A percentile compares a stretch with the other conserved stretches of the same genome.
Evolutionary conservation across 2,888 invertebrate species (phyloP).

Genomic region (Lottia scabra): DNA sequence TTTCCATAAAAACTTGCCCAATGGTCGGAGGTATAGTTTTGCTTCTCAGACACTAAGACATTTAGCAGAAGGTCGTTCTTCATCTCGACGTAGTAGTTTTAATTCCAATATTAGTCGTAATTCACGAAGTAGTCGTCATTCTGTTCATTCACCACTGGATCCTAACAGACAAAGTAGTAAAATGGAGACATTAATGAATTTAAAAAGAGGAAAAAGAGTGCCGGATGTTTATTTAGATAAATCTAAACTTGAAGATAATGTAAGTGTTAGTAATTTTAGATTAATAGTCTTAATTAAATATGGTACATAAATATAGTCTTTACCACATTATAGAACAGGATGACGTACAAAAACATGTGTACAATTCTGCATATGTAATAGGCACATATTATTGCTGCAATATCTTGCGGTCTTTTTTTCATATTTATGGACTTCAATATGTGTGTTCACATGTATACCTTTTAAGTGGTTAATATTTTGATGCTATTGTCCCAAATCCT

Average conservation of each 20-base stretch:
- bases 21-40: conserved; percentile 86
- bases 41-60: conserved; percentile 87
- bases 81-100: conserved; percentile 50
- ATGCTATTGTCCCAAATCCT: too few relatives aligned
- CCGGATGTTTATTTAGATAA: conserved; percentile 68
- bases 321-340: too few relatives aligned
- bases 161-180: conserved; percentile 45
- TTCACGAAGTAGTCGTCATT: conserved; percentile 72
- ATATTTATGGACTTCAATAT: too few relatives aligned
- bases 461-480: too few relatives aligned
- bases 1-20: conserved; percentile 75
- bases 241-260: conserved; percentile 60
- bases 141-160: conserved; percentile 94
- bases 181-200: conserved; percentile 49
- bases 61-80: conserved; percentile 20
- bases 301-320: too few relatives aligned
- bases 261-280: conserved; percentile 36
- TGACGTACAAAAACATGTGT: too few relatives aligned
- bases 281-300: too few relatives aligned
- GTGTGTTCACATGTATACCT: too few relatives aligned
- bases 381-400: too few relatives aligned
- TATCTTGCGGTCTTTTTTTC: too few relatives aligned
- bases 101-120: conserved; percentile 52
- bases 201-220: conserved; percentile 58
- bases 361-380: too few relatives aligned